phyloP scores from a whole-genome alignment of 2,797 vertebrate genomes.

The Rhinophrynus dorsalis region DNA sequence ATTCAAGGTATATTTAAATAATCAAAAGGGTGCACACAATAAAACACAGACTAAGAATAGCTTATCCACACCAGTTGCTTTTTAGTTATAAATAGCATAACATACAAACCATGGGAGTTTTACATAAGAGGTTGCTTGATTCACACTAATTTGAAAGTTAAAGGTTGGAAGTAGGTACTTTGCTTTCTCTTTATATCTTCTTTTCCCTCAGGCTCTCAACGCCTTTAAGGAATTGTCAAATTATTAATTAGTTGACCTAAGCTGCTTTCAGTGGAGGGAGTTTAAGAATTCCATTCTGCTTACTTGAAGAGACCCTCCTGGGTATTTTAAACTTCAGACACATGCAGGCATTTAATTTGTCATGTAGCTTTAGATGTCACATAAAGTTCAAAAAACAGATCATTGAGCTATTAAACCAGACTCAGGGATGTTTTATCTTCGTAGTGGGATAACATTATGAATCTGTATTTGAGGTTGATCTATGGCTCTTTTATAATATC shows the following conservation, averaged over 20 bases:
- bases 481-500: conserved; percentile 74
- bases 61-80: neutral
- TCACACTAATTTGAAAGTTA: conserved; percentile 62
- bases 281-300: conserved; percentile 83
- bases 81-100: conserved; percentile 34
- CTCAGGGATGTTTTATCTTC: conserved; percentile 90
- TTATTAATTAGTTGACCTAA: conserved; percentile 95
- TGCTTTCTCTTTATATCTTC: conserved; percentile 58
- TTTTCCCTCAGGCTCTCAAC: conserved; percentile 73
- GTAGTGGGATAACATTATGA: conserved; percentile 90
- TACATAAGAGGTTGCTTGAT: conserved; percentile 57
- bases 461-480: conserved; percentile 85
- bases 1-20: conserved; percentile 17
- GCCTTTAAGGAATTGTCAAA: conserved; percentile 81
- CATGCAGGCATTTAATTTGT: conserved; percentile 88
- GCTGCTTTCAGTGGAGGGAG: conserved; percentile 78
- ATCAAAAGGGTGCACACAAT: conserved; percentile 3
- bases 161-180: conserved; percentile 53
- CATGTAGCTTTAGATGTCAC: conserved; percentile 88
- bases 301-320: conserved; percentile 74
- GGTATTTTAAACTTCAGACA: conserved; percentile 89
- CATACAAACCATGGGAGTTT: conserved; percentile 56
- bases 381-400: conserved; percentile 96
- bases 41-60: conserved; percentile 28
- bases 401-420: conserved; percentile 85